phyloP scores from a whole-genome alignment of 2,113 vertebrate species.

The Eublepharis macularius region DNA sequence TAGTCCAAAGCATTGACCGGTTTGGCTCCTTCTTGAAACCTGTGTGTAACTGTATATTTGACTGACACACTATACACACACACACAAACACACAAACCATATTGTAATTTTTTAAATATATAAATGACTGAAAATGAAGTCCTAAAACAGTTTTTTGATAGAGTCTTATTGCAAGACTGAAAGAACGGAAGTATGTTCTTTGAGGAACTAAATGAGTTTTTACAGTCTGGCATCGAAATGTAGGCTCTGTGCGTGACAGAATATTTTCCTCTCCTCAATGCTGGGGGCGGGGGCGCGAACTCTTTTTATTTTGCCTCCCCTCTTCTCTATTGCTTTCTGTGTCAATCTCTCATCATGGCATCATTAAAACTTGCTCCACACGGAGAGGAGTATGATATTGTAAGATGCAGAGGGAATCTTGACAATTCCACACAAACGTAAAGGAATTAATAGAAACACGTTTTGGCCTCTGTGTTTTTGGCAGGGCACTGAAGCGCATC shows the following conservation, averaged over 20 bases:
- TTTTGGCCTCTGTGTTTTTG: background rate
- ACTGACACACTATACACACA: too few species aligned
- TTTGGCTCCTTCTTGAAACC: background rate
- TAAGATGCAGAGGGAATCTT: background rate
- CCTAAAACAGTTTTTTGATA: background rate
- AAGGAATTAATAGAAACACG: background rate
- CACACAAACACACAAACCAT: too few species aligned
- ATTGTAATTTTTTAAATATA: too few species aligned
- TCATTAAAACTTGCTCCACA: constrained; percentile 9
- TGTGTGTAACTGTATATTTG: background rate
- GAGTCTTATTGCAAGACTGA: background rate
- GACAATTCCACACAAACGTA: background rate
- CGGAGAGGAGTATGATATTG: constrained; percentile 12
- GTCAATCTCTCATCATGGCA: constrained; percentile 6
- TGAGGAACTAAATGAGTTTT: background rate
- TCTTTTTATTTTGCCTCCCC: background rate
- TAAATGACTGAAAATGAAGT: background rate
- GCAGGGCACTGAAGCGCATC: background rate
- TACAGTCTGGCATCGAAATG: background rate
- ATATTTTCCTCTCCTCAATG: constrained; percentile 19
- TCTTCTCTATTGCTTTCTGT: background rate
- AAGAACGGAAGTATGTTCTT: background rate
- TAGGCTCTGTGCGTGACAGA: constrained; percentile 3
- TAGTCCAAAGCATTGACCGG: background rate
- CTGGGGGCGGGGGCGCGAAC: background rate